phyloP scores from a whole-genome alignment of 30 jellyfish, hydroid and myxozoan species.

The Pseudorhiza aurosa region DNA sequence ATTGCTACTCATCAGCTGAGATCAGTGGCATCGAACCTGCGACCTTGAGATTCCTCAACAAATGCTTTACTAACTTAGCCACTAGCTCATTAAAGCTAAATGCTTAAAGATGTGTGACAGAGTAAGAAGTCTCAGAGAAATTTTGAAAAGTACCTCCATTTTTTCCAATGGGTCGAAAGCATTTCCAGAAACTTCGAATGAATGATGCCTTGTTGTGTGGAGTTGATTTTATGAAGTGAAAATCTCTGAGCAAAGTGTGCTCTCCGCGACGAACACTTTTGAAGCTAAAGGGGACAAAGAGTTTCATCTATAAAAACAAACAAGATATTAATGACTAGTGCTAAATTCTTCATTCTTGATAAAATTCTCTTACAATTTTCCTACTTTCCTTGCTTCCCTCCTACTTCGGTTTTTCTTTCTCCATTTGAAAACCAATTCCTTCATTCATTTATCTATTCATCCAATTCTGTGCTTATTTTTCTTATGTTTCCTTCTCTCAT shows the following conservation, averaged over 20 bases:
- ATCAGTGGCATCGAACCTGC: no score
- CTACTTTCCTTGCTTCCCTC: no score
- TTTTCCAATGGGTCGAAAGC: slow-evolving; percentile 66
- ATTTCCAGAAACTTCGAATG: slow-evolving; percentile 67
- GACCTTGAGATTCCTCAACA: no score
- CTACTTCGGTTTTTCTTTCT: no score
- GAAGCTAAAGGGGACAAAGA: slow-evolving; percentile 28
- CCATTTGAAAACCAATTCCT: no score
- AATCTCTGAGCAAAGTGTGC: slow-evolving; percentile 65
- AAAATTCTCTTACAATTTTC: no score
- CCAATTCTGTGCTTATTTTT: no score
- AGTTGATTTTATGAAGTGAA: slow-evolving; percentile 57
- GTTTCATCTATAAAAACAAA: neutral
- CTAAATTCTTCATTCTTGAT: neutral
- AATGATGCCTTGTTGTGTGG: slow-evolving; percentile 65
- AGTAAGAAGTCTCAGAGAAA: no score
- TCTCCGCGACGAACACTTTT: slow-evolving; percentile 67
- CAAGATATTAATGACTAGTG: neutral
- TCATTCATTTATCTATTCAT: no score
- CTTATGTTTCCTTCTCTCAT: no score
- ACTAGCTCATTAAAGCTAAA: no score
- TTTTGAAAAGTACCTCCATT: slow-evolving; percentile 52
- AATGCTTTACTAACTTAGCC: no score
- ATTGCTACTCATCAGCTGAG: neutral
- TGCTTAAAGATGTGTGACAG: neutral